These are phyloP conservation scores for Erythrocercus mccallii DNA, from an alignment of 2,113 vertebrate species.

Conservation along the genomic window DNA sequence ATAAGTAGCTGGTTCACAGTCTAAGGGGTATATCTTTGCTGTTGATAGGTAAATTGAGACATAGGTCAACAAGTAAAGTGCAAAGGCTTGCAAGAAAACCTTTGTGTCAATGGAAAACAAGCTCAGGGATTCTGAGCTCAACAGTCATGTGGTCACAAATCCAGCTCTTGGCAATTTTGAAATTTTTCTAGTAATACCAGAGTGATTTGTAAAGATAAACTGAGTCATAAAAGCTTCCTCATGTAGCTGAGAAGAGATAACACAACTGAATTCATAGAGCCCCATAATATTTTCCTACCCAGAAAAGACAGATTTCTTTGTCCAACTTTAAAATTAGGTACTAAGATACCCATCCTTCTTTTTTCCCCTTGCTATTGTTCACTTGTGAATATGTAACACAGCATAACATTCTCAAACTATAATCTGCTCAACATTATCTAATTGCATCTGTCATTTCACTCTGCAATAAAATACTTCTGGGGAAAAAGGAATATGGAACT, in stretches of 20 bases:
- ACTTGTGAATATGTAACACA: conserved; percentile 40
- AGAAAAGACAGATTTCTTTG: conserved; percentile 19
- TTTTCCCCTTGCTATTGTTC: conserved; percentile 28
- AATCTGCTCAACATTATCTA: conserved; percentile 60
- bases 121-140: neutral
- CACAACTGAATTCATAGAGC: neutral
- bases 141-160: neutral
- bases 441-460: conserved; percentile 65
- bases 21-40: neutral
- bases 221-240: neutral
- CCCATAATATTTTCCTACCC: conserved; percentile 16
- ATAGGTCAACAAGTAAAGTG: neutral
- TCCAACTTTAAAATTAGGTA: conserved; percentile 34
- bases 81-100: neutral
- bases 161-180: neutral
- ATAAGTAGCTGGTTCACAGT: neutral
- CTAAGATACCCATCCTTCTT: neutral
- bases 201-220: neutral
- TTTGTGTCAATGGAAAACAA: neutral
- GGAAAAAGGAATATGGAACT: conserved; percentile 45
- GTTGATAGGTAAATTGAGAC: neutral
- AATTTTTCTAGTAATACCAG: neutral
- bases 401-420: conserved; percentile 45
- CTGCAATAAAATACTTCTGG: conserved; percentile 50
- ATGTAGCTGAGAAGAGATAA: neutral